Conservation (phyloP, 2,113 vertebrate species). For the Sterna hirundo region DNA sequence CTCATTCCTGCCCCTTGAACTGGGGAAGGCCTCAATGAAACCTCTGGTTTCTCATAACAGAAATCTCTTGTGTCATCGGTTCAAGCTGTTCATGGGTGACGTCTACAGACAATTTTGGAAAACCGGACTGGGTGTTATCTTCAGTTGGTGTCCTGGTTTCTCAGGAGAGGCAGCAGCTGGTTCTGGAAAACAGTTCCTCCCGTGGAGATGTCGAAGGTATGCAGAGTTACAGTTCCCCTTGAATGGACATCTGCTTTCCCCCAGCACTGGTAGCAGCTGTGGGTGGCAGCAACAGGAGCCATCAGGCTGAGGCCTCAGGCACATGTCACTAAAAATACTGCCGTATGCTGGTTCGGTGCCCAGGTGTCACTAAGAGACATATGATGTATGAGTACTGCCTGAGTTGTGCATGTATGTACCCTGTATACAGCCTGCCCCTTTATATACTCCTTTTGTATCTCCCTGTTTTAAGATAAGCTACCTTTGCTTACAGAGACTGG, state of each 20-base stretch:
- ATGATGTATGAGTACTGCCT: neutral
- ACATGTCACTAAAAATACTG: neutral
- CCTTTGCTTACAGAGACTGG: neutral
- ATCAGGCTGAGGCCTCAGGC: neutral
- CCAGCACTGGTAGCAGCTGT: neutral
- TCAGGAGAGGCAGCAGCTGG: constrained; percentile 34
- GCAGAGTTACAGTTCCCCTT: neutral
- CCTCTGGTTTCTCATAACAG: constrained; percentile 29
- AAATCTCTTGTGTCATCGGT: constrained; percentile 44
- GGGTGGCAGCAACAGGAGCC: neutral
- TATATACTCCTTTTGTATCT: neutral
- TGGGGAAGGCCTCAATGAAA: neutral
- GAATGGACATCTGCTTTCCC: rapidly evolving
- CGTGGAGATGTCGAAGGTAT: constrained; percentile 51
- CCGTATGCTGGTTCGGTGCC: neutral
- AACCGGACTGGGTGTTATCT: constrained; percentile 67
- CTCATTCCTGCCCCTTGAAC: neutral
- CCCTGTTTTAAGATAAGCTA: neutral
- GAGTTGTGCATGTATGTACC: too few species aligned
- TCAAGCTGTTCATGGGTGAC: constrained; percentile 68
- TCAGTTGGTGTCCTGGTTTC: constrained; percentile 22
- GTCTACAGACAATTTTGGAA: constrained; percentile 50
- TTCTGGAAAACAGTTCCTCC: constrained; percentile 52
- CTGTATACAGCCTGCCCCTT: neutral
- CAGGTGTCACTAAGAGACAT: neutral